Evolutionary conservation across 2,113 vertebrate genomes (phyloP), one percentile per base, ranked within the genome.

Genomic region (Maccullochella peelii): DNA sequence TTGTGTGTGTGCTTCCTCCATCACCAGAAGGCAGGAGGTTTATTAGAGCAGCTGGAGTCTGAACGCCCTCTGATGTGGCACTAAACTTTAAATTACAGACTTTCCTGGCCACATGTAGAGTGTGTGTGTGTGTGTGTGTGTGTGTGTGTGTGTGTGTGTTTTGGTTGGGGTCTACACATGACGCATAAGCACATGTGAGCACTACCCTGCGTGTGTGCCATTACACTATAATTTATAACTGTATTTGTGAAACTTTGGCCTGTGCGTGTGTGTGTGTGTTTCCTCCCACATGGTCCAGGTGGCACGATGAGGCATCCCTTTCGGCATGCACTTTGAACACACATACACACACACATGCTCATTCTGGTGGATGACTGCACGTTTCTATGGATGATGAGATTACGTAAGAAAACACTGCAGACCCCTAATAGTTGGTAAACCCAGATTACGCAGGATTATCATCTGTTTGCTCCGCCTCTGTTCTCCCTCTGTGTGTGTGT

Each of bases 371-470:
- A 88, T 88, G 93, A 85, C 90, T 90, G 91, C 88, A 94, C 91
- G 89, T 93, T 94, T 92, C 83, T 89, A 89, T 80, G 77, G 80
- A 93, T 90, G 87, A 94, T 93, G 92, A 93, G 86, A 95, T 95
- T 95, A 95, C 74, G 84, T 95, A 96, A 95, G 88, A 91, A 94
- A 93, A 93, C 90, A 90, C 87, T 71, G 89, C 88, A 73, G 89
- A 92, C 87, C 82, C 90, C 91, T 95, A 94, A 95, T 94, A 95
- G 95, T 95, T 94, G 91, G 94, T 95, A 94, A 96, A 95, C 95
- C 94, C 93, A 94, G 95, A 95, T 96, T 95, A 96, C 90, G 79
- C 82, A 49, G 94, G 95, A 95, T 96, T 95, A 96, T 79, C 89
- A 76, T 92, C 88, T 82, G 79, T 87, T 91, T 77, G 88, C 90